Conservation (phyloP, 1,140 invertebrate genomes). For the Bombus ignitus region DNA sequence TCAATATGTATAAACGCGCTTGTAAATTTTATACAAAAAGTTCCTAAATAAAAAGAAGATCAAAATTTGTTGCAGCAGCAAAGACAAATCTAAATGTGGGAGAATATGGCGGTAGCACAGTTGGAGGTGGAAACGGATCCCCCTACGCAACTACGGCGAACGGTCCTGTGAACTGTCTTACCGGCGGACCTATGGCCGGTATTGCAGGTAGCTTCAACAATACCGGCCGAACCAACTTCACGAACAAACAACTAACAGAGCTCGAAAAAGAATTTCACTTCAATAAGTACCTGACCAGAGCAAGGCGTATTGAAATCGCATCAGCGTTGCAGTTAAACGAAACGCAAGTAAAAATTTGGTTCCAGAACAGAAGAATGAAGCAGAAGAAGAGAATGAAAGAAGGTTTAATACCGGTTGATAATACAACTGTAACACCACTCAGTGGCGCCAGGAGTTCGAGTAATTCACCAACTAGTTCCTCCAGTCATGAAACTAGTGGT, state of each 20-base stretch:
- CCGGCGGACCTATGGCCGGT: conserved; percentile 65
- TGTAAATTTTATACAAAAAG: background rate
- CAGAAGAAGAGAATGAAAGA: conserved; percentile 97
- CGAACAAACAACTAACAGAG: conserved; percentile 99
- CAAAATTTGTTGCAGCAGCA: conserved; percentile 84
- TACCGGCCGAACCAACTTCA: conserved; percentile 98
- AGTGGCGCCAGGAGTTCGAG: conserved; percentile 79
- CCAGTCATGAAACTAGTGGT: conserved; percentile 68
- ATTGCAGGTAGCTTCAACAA: conserved; percentile 86
- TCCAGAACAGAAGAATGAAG: conserved; percentile 96
- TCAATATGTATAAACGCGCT: background rate
- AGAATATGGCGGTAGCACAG: conserved; percentile 78
- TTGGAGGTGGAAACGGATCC: conserved; percentile 72
- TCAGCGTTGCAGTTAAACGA: conserved; percentile 98
- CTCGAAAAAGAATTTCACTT: conserved; percentile 99
- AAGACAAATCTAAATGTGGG: conserved; percentile 85
- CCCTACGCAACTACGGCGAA: conserved; percentile 69
- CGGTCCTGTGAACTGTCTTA: conserved; percentile 73
- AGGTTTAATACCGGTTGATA: conserved; percentile 88
- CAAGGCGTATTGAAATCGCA: conserved; percentile 98
- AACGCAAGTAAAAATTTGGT: conserved; percentile 93
- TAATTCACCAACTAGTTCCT: conserved; percentile 81
- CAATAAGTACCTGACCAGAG: conserved; percentile 98
- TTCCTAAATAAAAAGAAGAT: background rate
- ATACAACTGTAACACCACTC: conserved; percentile 64